Base-by-base conservation (phyloP, 2,113 vertebrate species). In the Prinia subflava region DNA sequence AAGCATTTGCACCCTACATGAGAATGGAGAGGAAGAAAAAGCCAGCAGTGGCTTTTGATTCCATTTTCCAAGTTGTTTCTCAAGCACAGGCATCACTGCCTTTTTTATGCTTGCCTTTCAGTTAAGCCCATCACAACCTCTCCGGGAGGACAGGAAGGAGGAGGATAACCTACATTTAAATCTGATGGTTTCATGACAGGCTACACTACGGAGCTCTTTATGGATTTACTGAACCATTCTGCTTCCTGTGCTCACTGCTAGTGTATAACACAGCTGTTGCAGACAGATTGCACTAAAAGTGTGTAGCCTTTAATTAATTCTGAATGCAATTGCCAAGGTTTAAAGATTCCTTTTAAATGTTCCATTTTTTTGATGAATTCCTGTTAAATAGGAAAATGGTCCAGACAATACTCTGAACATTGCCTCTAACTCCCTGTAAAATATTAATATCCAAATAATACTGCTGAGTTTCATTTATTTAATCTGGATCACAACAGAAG, bases 151-250 rank as follows among this genome's bases (percentile, higher is more conserved):
- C 94, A 93, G 93, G 94, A 93, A 94, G 75, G 86, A 95, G 89
- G 90, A 95, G 92, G 92, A 97, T 96, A 96, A 96, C 96, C 96
- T 96, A 92, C 92, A 94, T 95, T 94, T 96, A 91, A 89, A 95
- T 94, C 87, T 95, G 92, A 94, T 95, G 89, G 94, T 79, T 96
- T 93, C 88, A 94, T 75, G 86, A 94, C 83, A 96, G 92, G 82
- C 95, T 91, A 56, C 60, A 81, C 86, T 89, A 79, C 24, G 22
- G 92, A 95, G 91, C 95, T 95, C 95, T 91, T 92, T 46, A 89
- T 71, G 81, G 92, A 94, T 90, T 89, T 94, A 95, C 96, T 94
- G 81, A 91, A 67, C 77, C 44, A 0, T 87, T 83, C 76, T 69
- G 87, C 80, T 92, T 90, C 91, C 91, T 81, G 76, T 65, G 67